Percentiles rank a stretch among this genome's conserved stretches.
These are phyloP conservation scores for Riparia riparia DNA, from an alignment of 2,113 vertebrate genomes.

Conservation along the genomic window DNA sequence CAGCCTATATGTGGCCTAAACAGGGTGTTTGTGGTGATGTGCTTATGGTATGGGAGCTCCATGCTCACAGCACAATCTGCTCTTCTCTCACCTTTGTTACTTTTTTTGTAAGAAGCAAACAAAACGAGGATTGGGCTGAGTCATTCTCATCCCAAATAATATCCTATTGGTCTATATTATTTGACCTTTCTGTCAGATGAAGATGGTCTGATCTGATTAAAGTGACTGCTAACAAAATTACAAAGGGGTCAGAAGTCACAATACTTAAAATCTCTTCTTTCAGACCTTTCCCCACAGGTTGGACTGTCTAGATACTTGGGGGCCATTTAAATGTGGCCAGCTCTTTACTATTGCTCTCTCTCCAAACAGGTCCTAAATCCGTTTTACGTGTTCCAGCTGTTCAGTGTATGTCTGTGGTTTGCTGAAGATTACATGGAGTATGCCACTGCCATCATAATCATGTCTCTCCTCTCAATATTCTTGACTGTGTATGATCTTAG, in stretches of 20 bases:
- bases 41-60: not conserved
- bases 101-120: not conserved
- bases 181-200: not conserved
- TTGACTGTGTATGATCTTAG: conserved; percentile 81
- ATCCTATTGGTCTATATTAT: not conserved
- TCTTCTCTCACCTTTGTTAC: not conserved
- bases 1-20: not conserved
- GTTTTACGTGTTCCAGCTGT: conserved; percentile 84
- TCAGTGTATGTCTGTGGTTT: conserved; percentile 85
- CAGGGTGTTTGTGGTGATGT: not conserved
- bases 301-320: not conserved
- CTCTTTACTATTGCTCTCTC: not conserved
- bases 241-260: not conserved
- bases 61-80: not conserved
- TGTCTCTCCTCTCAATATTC: conserved; percentile 80
- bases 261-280: not conserved
- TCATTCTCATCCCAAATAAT: not conserved
- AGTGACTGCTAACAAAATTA: not conserved
- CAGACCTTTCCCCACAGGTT: not conserved
- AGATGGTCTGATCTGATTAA: not conserved
- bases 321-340: not conserved
- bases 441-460: conserved; percentile 79
- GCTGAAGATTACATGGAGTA: conserved; percentile 82
- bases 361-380: conserved; percentile 81
- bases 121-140: not conserved